Base-by-base conservation (phyloP, 2,888 invertebrate genomes). In the Thymelicus lineola region DNA sequence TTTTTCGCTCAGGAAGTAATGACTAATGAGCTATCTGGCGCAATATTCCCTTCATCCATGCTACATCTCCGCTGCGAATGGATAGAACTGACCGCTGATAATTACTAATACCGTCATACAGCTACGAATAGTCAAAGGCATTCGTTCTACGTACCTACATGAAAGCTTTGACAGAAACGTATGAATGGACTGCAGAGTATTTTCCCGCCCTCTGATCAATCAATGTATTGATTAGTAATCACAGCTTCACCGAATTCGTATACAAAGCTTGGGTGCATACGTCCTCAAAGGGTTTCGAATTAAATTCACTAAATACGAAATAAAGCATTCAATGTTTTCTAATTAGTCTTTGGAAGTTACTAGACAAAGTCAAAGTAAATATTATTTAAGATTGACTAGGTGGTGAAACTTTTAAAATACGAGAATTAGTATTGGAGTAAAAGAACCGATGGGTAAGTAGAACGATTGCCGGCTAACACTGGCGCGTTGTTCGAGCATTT, bases 201-300 rank as follows among this genome's bases (percentile, higher is more conserved):
- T 79, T 79, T 78, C 76, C 80, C 76, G 78, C 79, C 79, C 77
- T 80, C 78, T 78, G 79, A 82, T 82, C 77, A 81, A 79, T 78
- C 77, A 79, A 68, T 75, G 74, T 75, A 79, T 75, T 83, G 82
- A 82, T 82, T 79, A 80, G 80, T 78, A 79, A 80, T 82, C 75
- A 76, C 76, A 76, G 77, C 79, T 79, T 74, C 75, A 50, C 73
- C 77, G 36, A 57, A 57, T 57, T n/a, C n/a, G 36, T 36, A 45
- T 20, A 14, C 20, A 60, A 45, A 60, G 15, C 65, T 81, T 77
- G 76, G 75, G 75, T 72, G 12, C 7, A 50, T 42, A 20, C 28
- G 28, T 42, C 7, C 17, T 15, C 45, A 53, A 66, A 66, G 20
- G 20, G 20, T 1, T 53, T 55, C 4, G 45, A 67, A 61, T 61